phyloP scores from a whole-genome alignment of 2,113 vertebrate genomes.

The Hydropotes inermis region DNA sequence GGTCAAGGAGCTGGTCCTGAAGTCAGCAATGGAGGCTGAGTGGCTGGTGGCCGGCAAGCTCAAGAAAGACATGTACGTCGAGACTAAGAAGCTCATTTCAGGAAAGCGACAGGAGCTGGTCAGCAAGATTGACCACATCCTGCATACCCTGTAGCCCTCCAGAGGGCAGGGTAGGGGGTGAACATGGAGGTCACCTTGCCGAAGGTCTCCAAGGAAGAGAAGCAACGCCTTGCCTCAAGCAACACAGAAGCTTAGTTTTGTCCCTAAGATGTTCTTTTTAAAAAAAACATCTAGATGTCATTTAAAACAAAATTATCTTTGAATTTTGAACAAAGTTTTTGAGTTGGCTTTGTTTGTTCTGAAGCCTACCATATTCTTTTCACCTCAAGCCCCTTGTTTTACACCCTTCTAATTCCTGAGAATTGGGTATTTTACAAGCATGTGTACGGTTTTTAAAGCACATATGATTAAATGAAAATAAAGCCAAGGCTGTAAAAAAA shows the following conservation, averaged over 20 bases:
- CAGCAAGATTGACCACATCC: slow-evolving; percentile 93
- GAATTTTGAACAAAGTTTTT: slow-evolving; percentile 57
- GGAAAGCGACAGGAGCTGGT: slow-evolving; percentile 93
- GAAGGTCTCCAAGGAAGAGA: neutral
- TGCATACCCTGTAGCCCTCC: slow-evolving; percentile 89
- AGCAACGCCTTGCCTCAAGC: neutral
- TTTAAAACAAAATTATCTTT: slow-evolving; percentile 30
- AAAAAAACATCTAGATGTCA: neutral
- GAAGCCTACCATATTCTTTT: neutral
- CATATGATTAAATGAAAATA: slow-evolving; percentile 64
- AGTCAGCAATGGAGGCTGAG: slow-evolving; percentile 93
- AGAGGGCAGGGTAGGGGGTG: neutral
- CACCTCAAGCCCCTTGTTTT: neutral
- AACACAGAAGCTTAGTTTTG: neutral
- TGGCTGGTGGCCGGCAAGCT: slow-evolving; percentile 95
- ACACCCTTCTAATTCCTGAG: slow-evolving; percentile 17
- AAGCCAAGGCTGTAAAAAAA: slow-evolving; percentile 48
- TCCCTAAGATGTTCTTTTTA: neutral
- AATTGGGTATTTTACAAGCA: slow-evolving; percentile 37
- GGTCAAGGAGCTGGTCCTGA: slow-evolving; percentile 95
- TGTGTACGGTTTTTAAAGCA: slow-evolving; percentile 30
- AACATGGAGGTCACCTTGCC: neutral
- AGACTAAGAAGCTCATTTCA: slow-evolving; percentile 91
- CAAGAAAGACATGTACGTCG: slow-evolving; percentile 95
- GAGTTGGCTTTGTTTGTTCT: slow-evolving; percentile 12